Evolutionary conservation across 2,797 vertebrate genomes (phyloP), one percentile per base, ranked within the genome.

Genomic region (Jordanella pulchra): DNA sequence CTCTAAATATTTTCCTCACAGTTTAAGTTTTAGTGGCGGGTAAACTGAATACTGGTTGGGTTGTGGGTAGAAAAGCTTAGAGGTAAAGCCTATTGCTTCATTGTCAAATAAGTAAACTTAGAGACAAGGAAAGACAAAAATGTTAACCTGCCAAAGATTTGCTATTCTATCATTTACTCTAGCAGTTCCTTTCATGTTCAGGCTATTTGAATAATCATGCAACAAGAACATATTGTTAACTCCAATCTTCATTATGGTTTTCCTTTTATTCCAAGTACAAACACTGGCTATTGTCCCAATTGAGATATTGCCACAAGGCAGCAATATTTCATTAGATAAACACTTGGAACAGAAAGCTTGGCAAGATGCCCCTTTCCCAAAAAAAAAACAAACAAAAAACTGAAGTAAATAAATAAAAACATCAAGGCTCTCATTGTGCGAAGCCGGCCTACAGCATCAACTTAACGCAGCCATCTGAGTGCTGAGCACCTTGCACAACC

Each of bases 251-350:
- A 74, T 89, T 87, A 82, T 67, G 80, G 78, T 83, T 91, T 84
- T 92, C 90, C 86, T 94, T 91, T 88, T 80, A 88, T 87, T 89
- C 65, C 7, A 81, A 84, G 84, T 76, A 88, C 89, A 91, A 89
- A 91, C 82, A 85, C 85, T 89, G 87, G 87, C 88, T 70, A 79
- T 71, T 84, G 84, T 89, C 89, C 91, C 85, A 65, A 78, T 75
- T 77, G 78, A 87, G 82, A 85, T 65, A 28, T 47, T 72, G 86
- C 91, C 86, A 90, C 82, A 81, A 91, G 85, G 87, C 89, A 89
- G 80, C 87, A 89, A 88, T 90, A 91, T 92, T 93, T 92, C 83
- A 91, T 91, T 87, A 89, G 89, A 93, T 90, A 93, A 92, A 93
- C 89, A 91, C 89, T 93, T 91, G 88, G 88, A 93, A 87, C 83